Base-by-base conservation (phyloP, 1,140 invertebrate genomes). In the Nymphalis io region DNA sequence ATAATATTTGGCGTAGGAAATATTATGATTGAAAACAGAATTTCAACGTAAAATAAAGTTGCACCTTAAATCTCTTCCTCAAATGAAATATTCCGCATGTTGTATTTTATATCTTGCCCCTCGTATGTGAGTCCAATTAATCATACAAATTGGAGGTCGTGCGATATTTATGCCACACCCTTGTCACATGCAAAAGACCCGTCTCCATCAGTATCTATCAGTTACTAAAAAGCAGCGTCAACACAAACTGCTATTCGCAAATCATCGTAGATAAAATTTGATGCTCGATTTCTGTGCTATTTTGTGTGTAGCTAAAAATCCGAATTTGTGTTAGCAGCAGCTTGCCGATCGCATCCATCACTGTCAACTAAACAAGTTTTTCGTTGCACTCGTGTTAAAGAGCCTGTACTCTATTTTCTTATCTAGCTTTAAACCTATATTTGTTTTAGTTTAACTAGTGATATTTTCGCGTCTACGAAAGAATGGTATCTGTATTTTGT, bases 281-380 rank as follows among this genome's bases (percentile, higher is more conserved):
- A 46, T 33, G 63, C 53, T 70, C 60, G 44, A 58, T 59, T 70
- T 48, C 55, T 21, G 27, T 38, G 61, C 38, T 60, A 60, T 70
- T 65, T 65, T 70, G 46, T 70, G 57, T 70, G 63, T 63, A 63
- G 27, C 53, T 57, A 67, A 72, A 78, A 73, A 75, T 75, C 66
- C 72, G 68, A 69, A 39, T 70, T 66, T 60, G 59, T 73, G 72
- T 76, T 76, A 53, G 72, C 61, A 72, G 21, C 71, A 69, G 75
- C 69, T 62, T 71, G 68, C 72, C 58, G 61, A 74, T 73, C 42
- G 46, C 85, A 88, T 89, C 86, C 79, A 88, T 89, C 87, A 89
- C 70, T 81, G 85, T 88, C 85, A 82, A 59, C 61, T 39, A 74
- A 80, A 76, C 83, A 85, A 88, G 84, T 87, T 88, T 88, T 89